Evolutionary conservation across 1,140 invertebrate species (phyloP).

Genomic region (Brachionus paranguensis): DNA sequence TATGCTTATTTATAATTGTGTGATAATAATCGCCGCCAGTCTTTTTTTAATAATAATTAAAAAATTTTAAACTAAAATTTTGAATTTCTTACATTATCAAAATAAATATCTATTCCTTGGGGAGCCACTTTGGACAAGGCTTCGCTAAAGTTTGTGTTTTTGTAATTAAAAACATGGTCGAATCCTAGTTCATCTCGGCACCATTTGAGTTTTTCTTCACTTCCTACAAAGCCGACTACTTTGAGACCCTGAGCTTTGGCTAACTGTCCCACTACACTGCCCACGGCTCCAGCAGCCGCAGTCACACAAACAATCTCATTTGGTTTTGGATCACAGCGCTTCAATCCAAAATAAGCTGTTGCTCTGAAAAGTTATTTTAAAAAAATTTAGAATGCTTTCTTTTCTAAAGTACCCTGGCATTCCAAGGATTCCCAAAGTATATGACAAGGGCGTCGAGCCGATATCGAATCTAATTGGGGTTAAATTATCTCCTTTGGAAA

Average conservation of each 20-base stretch:
- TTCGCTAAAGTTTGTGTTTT: conserved; percentile 58
- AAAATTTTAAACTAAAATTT: too few relatives aligned
- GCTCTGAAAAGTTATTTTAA: conserved; percentile 55
- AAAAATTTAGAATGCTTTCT: not conserved
- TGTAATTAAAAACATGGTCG: conserved; percentile 66
- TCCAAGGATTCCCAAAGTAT: conserved; percentile 16
- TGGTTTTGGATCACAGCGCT: conserved; percentile 64
- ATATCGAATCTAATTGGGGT: conserved; percentile 27
- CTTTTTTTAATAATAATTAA: not conserved
- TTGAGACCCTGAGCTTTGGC: conserved; percentile 64
- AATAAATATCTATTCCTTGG: conserved; percentile 65
- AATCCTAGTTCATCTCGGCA: conserved; percentile 62
- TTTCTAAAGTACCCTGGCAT: conserved; percentile 16
- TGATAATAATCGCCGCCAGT: conserved; percentile 44
- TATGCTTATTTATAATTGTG: conserved; percentile 41
- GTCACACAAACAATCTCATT: conserved; percentile 66
- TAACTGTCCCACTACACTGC: conserved; percentile 67
- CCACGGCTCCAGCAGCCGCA: conserved; percentile 61
- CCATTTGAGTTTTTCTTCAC: conserved; percentile 65
- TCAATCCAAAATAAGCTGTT: conserved; percentile 69
- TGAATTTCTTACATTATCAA: conserved; percentile 61
- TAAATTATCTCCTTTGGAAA: conserved; percentile 40
- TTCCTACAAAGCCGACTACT: conserved; percentile 65
- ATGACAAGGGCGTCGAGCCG: conserved; percentile 10
- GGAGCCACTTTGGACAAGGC: conserved; percentile 61